These are phyloP conservation scores for Mareca strepera DNA, from an alignment of 2,797 vertebrate genomes.

Conservation along the genomic window DNA sequence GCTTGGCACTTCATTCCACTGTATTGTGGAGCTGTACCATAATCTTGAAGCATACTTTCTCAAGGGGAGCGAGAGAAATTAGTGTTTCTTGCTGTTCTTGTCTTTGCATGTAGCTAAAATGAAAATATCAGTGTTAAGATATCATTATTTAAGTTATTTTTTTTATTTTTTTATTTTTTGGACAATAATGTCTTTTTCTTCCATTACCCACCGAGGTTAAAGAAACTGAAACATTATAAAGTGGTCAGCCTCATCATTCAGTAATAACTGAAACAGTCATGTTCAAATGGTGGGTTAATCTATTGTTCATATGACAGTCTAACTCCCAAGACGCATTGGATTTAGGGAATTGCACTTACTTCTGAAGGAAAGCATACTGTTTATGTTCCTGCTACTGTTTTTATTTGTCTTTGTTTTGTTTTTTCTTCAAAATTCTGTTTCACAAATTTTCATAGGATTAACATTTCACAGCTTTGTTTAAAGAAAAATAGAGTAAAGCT, in stretches of 20 bases:
- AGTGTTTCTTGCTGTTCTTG: neutral
- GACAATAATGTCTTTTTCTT: neutral
- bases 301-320: neutral
- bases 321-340: neutral
- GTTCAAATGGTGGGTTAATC: neutral
- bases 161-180: too few species aligned
- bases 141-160: neutral
- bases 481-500: neutral
- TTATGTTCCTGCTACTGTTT: neutral
- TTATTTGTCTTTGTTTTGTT: neutral
- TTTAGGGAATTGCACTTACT: neutral
- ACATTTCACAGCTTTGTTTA: neutral
- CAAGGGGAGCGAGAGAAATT: neutral
- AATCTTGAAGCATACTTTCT: neutral
- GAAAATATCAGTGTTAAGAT: neutral
- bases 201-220: neutral
- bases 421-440: neutral
- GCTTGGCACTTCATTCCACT: neutral
- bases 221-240: neutral
- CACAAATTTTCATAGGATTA: neutral
- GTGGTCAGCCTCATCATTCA: neutral
- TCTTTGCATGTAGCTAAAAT: neutral
- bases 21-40: neutral
- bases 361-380: neutral
- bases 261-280: neutral